These are phyloP conservation scores for Gonatopus flavifemur DNA, from an alignment of 1,140 invertebrate genomes.

Conservation along the genomic window DNA sequence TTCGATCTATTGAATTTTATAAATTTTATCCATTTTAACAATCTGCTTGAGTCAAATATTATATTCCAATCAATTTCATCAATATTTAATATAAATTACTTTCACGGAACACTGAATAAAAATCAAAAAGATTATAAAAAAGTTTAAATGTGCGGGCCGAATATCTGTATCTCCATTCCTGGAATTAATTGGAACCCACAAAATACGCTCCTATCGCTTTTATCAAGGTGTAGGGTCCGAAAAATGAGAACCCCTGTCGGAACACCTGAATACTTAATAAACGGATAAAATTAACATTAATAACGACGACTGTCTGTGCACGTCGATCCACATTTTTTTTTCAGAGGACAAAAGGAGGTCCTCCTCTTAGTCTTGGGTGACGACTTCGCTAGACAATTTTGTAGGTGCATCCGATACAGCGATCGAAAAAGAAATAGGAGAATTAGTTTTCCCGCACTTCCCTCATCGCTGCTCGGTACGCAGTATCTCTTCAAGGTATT, in stretches of 20 bases:
- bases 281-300: conserved; percentile 60
- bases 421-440: too few relatives aligned
- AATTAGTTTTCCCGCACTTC: too few relatives aligned
- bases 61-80: too few relatives aligned
- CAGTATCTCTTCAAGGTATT: too few relatives aligned
- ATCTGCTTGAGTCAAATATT: too few relatives aligned
- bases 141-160: background rate
- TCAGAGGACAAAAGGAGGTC: conserved; percentile 51
- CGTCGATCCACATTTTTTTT: conserved; percentile 53
- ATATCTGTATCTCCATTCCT: background rate
- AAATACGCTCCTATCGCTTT: background rate
- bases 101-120: background rate
- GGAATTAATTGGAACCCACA: background rate
- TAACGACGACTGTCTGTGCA: conserved; percentile 52
- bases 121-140: background rate
- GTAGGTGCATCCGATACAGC: too few relatives aligned
- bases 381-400: too few relatives aligned
- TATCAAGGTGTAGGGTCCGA: conserved; percentile 3
- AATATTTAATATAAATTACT: background rate
- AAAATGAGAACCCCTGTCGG: conserved; percentile 48
- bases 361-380: too few relatives aligned
- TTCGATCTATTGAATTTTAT: too few relatives aligned
- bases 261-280: conserved; percentile 61
- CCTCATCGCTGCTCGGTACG: too few relatives aligned
- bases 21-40: too few relatives aligned